phyloP scores from a whole-genome alignment of 2,113 vertebrate genomes.

The Bufo bufo region DNA sequence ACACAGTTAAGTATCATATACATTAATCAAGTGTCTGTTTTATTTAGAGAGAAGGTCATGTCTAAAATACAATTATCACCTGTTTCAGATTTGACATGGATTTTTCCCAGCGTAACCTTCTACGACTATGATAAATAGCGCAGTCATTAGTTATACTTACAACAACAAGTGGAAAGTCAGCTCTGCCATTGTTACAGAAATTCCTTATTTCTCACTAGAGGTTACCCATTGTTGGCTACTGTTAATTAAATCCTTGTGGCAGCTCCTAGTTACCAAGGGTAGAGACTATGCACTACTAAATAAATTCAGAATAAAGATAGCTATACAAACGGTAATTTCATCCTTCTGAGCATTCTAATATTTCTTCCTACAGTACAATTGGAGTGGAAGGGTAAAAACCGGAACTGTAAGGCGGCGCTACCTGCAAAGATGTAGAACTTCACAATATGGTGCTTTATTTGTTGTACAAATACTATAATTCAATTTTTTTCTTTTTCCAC shows the following conservation, averaged over 20 bases:
- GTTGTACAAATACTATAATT: too few species aligned
- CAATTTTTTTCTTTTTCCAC: too few species aligned
- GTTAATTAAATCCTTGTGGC: neutral
- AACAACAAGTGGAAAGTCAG: constrained; percentile 1
- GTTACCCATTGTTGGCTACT: neutral
- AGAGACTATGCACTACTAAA: neutral
- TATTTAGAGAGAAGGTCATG: neutral
- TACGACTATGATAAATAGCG: constrained; percentile 18
- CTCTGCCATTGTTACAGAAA: constrained; percentile 14
- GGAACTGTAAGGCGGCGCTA: too few species aligned
- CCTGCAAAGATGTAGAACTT: too few species aligned
- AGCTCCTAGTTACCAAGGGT: neutral
- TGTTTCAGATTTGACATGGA: neutral
- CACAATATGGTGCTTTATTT: too few species aligned
- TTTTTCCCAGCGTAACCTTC: constrained; percentile 4
- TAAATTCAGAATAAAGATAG: neutral
- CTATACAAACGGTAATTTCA: neutral
- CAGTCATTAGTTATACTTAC: constrained; percentile 9
- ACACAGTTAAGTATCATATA: neutral
- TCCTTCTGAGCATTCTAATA: neutral
- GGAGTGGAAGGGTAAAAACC: too few species aligned
- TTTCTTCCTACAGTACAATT: too few species aligned
- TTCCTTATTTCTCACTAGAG: neutral
- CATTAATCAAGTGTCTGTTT: neutral
- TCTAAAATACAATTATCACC: neutral